Percentiles rank a stretch among this genome's conserved stretches.
These are phyloP conservation scores for Rhodophaea formosa DNA, from an alignment of 2,888 invertebrate species.

Conservation along the genomic window DNA sequence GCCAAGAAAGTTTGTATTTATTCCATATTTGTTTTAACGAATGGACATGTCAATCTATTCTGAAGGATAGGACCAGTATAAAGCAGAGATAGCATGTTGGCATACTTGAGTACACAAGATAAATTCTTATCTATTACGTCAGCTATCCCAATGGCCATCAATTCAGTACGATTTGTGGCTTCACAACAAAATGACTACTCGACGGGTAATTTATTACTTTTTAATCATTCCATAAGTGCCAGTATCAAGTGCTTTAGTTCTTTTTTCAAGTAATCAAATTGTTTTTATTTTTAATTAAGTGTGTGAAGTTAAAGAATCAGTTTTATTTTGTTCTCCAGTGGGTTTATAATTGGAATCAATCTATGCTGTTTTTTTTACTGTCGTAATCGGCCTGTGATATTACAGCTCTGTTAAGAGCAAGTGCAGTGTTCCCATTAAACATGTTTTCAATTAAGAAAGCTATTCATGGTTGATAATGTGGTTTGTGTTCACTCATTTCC, in stretches of 20 bases:
- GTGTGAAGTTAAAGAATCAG: background rate
- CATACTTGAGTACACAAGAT: conserved; percentile 57
- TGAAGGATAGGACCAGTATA: conserved; percentile 44
- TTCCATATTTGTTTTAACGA: background rate
- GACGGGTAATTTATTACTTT: conserved; percentile 60
- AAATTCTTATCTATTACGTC: conserved; percentile 71
- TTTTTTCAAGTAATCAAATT: background rate
- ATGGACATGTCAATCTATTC: conserved; percentile 36
- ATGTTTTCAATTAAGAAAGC: conserved; percentile 1
- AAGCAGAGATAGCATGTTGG: conserved; percentile 41
- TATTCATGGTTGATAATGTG: background rate
- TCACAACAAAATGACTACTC: conserved; percentile 65
- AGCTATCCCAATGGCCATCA: conserved; percentile 50
- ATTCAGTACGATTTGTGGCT: conserved; percentile 65
- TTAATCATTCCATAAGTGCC: conserved; percentile 27
- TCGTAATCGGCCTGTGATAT: background rate
- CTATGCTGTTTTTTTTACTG: background rate
- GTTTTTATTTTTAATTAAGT: conserved; percentile 5
- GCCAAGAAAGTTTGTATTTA: background rate
- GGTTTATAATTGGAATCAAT: background rate
- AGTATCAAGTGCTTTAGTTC: background rate
- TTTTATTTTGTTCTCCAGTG: background rate
- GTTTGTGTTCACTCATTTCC: background rate
- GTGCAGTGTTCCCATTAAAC: conserved; percentile 21
- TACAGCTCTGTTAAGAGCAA: background rate